Conservation (phyloP, 2,113 vertebrate species). For the Ailuropoda melanoleuca region DNA sequence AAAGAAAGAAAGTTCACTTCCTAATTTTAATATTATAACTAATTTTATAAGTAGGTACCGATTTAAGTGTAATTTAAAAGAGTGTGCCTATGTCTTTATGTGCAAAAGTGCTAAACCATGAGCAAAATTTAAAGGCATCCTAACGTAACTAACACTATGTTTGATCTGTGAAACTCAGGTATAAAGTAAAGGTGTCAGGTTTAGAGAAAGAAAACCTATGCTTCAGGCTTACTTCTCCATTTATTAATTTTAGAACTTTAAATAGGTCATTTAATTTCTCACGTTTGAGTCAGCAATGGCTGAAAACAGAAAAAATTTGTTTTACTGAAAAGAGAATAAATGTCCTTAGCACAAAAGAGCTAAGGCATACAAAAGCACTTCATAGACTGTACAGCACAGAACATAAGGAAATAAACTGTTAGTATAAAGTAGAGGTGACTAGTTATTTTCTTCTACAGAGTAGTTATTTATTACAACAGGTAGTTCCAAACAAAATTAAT, state of each 20-base stretch:
- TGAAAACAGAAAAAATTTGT: background rate
- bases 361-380: background rate
- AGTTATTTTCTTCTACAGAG: background rate
- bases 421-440: background rate
- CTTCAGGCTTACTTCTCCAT: background rate
- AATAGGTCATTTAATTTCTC: background rate
- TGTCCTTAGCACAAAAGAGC: background rate
- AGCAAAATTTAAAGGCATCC: background rate
- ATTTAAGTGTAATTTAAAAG: background rate
- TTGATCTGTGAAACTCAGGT: background rate
- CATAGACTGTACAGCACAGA: background rate
- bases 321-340: background rate
- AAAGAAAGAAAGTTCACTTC: constrained; percentile 7
- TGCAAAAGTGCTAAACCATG: background rate
- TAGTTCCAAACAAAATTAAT: background rate
- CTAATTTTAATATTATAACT: background rate
- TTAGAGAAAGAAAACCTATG: background rate
- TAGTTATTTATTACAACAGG: background rate
- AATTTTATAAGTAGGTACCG: background rate
- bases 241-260: background rate
- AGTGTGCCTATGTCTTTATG: background rate
- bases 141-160: background rate
- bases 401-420: background rate
- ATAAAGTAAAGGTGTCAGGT: background rate
- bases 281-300: background rate